Evolutionary conservation across 2,113 vertebrate species (phyloP), one percentile per base, ranked within the genome.

Genomic region (Suncus etruscus): DNA sequence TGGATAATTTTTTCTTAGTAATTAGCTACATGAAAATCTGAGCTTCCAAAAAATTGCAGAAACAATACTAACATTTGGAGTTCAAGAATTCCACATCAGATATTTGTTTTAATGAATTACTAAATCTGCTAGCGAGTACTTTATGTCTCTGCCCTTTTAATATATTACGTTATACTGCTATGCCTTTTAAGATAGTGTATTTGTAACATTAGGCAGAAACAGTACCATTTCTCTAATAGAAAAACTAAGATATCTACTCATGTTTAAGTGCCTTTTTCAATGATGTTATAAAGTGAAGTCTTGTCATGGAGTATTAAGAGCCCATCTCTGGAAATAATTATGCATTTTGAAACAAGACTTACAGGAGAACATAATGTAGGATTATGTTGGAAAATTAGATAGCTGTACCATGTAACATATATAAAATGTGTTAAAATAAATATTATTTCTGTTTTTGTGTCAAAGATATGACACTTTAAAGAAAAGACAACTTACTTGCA

Each of bases 401-500:
- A 58, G 47, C 6, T 48, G 31, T 9, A 74, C 70, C 18, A 50
- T 70, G 12, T 24, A 70, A 31, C 25, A 32, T 20, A 47, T 31
- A 47, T 22, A 88, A 88, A 93, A 70, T 90, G 15, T 70, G 63
- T 78, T 29, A 82, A 95, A 84, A 51, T 87, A 78, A 79, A 54
- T 47, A 80, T 76, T 82, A 91, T 69, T 91, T 81, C n/a, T 87
- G 39, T 1, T 27, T 90, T 86, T 63, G 47, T 88, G 48, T n/a
- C 39, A 87, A 74, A 89, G 22, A 8, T 51, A 77, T 1, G 61
- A 63, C 12, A 70, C 70, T 92, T 91, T 83, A 14, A 72, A 70
- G 66, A 24, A 83, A 47, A 2, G 4, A 51, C 87, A 85, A 39
- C 39, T 82, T 82, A 87, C 69, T 90, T 66, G 39, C 47, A 92